A percentile compares a stretch with the other conserved stretches of the same genome.
These are phyloP conservation scores for Eudasyphora cyanicolor DNA, from an alignment of 2,888 invertebrate genomes.

Conservation along the genomic window DNA sequence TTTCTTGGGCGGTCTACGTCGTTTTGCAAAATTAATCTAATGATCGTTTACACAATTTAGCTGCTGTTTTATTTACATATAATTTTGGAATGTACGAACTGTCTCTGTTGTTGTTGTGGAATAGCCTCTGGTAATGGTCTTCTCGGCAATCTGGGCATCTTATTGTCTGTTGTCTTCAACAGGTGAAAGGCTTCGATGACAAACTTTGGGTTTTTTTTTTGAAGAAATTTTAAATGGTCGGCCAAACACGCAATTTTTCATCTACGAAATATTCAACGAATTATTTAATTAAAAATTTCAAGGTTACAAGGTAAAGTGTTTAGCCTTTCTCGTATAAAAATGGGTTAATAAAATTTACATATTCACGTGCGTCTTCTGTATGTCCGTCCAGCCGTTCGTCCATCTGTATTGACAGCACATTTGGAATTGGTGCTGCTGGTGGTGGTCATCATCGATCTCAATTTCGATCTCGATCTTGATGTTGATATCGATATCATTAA, in stretches of 20 bases:
- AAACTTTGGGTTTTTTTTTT: neutral
- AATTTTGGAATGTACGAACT: neutral
- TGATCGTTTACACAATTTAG: neutral
- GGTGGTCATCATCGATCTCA: neutral
- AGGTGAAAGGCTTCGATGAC: neutral
- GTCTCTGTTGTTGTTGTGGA: neutral
- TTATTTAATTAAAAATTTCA: constrained; percentile 33
- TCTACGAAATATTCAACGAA: neutral
- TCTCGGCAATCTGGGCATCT: neutral
- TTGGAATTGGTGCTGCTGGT: too few species aligned
- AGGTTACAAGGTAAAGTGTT: constrained; percentile 33
- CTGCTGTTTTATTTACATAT: neutral
- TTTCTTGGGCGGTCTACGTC: neutral
- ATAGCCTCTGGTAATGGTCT: neutral
- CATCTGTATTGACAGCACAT: too few species aligned
- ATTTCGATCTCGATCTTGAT: neutral
- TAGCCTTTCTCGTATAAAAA: neutral
- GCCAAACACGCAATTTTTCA: neutral
- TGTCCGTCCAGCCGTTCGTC: too few species aligned
- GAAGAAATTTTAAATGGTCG: too few species aligned
- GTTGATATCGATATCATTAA: constrained; percentile 15
- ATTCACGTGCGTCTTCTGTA: neutral
- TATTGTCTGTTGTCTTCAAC: neutral
- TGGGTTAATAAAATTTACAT: neutral
- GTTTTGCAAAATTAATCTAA: neutral